Base-by-base conservation (phyloP, 64 coral and sea anemone genomes). In the Astreopora myriophthalma region DNA sequence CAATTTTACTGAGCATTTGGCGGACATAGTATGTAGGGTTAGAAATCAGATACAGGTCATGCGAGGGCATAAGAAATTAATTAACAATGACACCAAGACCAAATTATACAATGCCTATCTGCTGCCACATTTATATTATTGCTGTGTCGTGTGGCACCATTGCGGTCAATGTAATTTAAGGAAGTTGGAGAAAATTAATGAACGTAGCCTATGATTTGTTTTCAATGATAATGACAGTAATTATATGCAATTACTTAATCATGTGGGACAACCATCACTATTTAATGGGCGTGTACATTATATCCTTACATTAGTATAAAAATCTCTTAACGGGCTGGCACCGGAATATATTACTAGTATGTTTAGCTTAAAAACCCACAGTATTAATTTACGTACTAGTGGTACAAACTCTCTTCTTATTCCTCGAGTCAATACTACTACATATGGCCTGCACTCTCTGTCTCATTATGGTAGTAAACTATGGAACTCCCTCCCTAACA, bases 121-220 rank as follows among this genome's bases (percentile, higher is more conserved):
- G 66, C 25, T 69, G 66, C 14, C 60, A 63, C 60, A 16, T 63
- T 63, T 63, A 69, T 69, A 69, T 69, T 69, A 79, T 55, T 30
- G 40, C 26, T 80, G 38, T 44, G 51, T 49, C 12, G 42, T 80
- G 26, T 80, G 76, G 76, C 42, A 80, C n/a, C 51, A 52, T 51
- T 80, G 40, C 24, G 76, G 76, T 14, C 19, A 57, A 8, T 46
- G 0, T 80, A 80, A 80, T 51, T 80, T 55, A 52, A 55, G 16
- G 31, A 82, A 63, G 32, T 62, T 82, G 31, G 78, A 82, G 30
- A 82, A 62, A 82, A 28, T 82, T 62, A 82, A 82, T 51, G 51
- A 82, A 57, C 28, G 78, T 32, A 82, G 78, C 58, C 78, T 62
- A 62, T 0, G 78, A 20, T 82, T 31, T 29, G 51, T 35, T 34